phyloP scores from a whole-genome alignment of 2,797 vertebrate species.

The Triplophysa yarkandensis region DNA sequence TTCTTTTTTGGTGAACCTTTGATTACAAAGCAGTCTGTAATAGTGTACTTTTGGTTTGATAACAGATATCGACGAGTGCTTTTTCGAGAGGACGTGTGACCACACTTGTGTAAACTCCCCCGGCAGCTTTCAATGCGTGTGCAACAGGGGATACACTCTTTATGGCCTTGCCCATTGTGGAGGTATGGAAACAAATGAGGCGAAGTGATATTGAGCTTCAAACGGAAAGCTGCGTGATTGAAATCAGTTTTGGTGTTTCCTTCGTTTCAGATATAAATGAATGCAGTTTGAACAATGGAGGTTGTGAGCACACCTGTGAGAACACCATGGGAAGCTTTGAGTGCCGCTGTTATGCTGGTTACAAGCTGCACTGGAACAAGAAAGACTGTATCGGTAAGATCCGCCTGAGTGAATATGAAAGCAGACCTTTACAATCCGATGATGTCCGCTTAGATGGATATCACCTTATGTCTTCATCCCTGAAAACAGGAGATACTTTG shows the following conservation, averaged over 20 bases:
- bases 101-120: slow-evolving; percentile 94
- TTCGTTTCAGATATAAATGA: slow-evolving; percentile 86
- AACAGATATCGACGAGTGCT: slow-evolving; percentile 97
- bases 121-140: slow-evolving; percentile 90
- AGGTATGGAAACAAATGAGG: slow-evolving; percentile 77
- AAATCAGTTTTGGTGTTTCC: slow-evolving; percentile 20
- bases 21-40: slow-evolving; percentile 25
- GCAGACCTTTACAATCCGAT: slow-evolving; percentile 1
- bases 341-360: slow-evolving; percentile 86
- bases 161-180: slow-evolving; percentile 94
- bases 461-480: slow-evolving; percentile 41
- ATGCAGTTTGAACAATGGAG: slow-evolving; percentile 93
- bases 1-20: slow-evolving; percentile 41
- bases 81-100: slow-evolving; percentile 92
- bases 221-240: neutral
- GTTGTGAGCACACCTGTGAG: slow-evolving; percentile 90
- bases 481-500: slow-evolving; percentile 98
- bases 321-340: slow-evolving; percentile 87
- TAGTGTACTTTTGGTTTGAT: slow-evolving; percentile 59
- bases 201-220: neutral
- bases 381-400: slow-evolving; percentile 97
- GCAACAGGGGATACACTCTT: slow-evolving; percentile 89
- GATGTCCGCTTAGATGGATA: slow-evolving; percentile 24
- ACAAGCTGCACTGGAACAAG: slow-evolving; percentile 96
- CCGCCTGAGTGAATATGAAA: slow-evolving; percentile 20